Conservation (phyloP, 30 jellyfish, hydroid and myxozoan genomes). For the Euphysa ruthae region DNA sequence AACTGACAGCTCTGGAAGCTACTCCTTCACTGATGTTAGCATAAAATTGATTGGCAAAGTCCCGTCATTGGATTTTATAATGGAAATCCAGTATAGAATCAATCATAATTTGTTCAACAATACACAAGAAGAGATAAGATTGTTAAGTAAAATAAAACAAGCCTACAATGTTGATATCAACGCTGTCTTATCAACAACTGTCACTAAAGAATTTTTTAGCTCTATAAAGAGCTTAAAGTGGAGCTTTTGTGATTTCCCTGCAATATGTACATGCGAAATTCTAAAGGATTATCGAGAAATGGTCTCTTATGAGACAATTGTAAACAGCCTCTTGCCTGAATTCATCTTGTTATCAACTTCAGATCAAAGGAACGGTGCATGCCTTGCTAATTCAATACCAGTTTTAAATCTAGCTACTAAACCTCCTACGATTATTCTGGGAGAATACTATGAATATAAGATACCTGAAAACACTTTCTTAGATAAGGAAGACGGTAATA, state of each 20-base stretch:
- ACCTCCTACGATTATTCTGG: slow-evolving; percentile 2
- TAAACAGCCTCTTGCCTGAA: slow-evolving; percentile 10
- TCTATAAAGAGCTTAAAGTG: slow-evolving; percentile 20
- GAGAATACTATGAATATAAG: slow-evolving; percentile 39
- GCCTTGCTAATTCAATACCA: neutral
- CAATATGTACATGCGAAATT: slow-evolving; percentile 42
- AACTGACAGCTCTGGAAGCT: slow-evolving; percentile 50
- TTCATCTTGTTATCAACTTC: neutral
- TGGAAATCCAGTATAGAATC: no score
- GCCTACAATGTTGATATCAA: no score
- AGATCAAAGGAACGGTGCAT: slow-evolving; percentile 10
- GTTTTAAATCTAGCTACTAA: neutral
- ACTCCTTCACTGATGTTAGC: slow-evolving; percentile 38
- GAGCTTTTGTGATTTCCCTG: slow-evolving; percentile 60
- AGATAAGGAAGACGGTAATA: slow-evolving; percentile 67
- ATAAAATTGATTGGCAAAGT: slow-evolving; percentile 32
- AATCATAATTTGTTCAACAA: no score
- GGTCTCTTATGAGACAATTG: neutral
- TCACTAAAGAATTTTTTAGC: no score
- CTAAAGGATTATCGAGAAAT: slow-evolving; percentile 10
- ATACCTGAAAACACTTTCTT: slow-evolving; percentile 59
- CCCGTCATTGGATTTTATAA: slow-evolving; percentile 14
- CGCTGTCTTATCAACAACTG: no score
- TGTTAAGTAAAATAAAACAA: slow-evolving; percentile 25
- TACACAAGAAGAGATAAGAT: slow-evolving; percentile 47